Base-by-base conservation (phyloP, 1,140 invertebrate species). In the Drosophila ambigua region DNA sequence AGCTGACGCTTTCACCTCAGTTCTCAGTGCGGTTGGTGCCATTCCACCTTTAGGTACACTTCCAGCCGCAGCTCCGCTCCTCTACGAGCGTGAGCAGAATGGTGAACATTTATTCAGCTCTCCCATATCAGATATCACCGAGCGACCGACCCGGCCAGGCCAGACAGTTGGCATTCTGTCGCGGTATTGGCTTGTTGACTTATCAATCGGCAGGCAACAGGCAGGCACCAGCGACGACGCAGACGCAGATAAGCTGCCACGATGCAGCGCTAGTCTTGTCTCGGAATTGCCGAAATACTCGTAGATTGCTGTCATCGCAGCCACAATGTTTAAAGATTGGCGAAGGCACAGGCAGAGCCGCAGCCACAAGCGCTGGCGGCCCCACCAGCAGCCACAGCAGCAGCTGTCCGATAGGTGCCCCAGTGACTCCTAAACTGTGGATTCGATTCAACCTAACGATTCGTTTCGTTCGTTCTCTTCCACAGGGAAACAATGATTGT, bases 401-500 rank as follows among this genome's bases (percentile, higher is more conserved):
- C 41, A n/a, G 20, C 23, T 57, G 16, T 8, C 50, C 15, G 69
- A 87, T 46, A 87, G 81, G 81, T 85, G 64, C 20, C 9, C 31
- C 5, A 57, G 24, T 62, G 35, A n/a, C 43, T 62, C 13, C 16
- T 8, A 49, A 77, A 74, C 23, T 48, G 16, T 50, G 20, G 24
- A 15, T 65, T 31, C 23, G 24, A 15, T 65, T 31, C 23, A 35
- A 50, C 13, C 4, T 41, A 26, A 16, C 8, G n/a, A 51, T 55
- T 20, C 4, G 1, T 28, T 44, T 16, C 7, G 9, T 15, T 9
- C 4, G 35, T 45, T 60, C 8, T 2, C 3, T 9, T 11, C 1
- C 4, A 0, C 87, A 97, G 96, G 92, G 96, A 97, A 93, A 96
- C 97, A 92, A 95, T 96, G 94, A 97, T 97, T 92, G 95, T 97